These are phyloP conservation scores for Eupithecia exiguata DNA, from an alignment of 2,888 invertebrate species.

Conservation along the genomic window DNA sequence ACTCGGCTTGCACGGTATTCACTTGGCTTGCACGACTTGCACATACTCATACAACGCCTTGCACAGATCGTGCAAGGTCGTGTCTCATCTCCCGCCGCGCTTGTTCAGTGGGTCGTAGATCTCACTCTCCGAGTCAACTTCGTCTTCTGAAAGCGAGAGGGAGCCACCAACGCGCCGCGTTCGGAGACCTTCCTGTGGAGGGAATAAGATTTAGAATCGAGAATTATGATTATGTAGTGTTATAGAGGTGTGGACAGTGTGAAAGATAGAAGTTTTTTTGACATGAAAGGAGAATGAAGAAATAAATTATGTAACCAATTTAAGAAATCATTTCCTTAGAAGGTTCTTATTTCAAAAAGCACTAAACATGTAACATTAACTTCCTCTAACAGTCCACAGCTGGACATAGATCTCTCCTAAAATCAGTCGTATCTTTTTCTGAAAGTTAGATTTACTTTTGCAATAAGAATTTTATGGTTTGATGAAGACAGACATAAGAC, in stretches of 20 bases:
- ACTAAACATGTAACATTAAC: not conserved
- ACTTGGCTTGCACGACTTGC: conserved; percentile 41
- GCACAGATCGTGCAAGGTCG: conserved; percentile 78
- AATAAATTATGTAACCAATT: not conserved
- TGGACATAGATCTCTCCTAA: no score
- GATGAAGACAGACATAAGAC: not conserved
- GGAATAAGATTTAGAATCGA: conserved; percentile 36
- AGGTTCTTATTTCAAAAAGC: not conserved
- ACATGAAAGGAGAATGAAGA: not conserved
- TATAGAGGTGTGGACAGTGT: not conserved
- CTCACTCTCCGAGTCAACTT: conserved; percentile 88
- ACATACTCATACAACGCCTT: conserved; percentile 73
- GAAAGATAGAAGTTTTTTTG: not conserved
- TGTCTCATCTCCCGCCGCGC: conserved; percentile 76
- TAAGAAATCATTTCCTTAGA: not conserved
- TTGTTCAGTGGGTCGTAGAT: conserved; percentile 78
- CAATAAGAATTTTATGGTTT: not conserved
- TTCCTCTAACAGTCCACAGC: no score
- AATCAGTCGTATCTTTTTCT: no score
- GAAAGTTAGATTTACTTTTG: not conserved
- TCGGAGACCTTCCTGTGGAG: conserved; percentile 80
- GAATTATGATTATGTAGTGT: not conserved
- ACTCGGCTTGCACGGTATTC: conserved; percentile 16
- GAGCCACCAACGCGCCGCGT: conserved; percentile 89
- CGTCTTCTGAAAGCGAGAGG: conserved; percentile 91